Base-by-base conservation (phyloP, 2,888 invertebrate species). In the Scotopteryx bipunctaria region DNA sequence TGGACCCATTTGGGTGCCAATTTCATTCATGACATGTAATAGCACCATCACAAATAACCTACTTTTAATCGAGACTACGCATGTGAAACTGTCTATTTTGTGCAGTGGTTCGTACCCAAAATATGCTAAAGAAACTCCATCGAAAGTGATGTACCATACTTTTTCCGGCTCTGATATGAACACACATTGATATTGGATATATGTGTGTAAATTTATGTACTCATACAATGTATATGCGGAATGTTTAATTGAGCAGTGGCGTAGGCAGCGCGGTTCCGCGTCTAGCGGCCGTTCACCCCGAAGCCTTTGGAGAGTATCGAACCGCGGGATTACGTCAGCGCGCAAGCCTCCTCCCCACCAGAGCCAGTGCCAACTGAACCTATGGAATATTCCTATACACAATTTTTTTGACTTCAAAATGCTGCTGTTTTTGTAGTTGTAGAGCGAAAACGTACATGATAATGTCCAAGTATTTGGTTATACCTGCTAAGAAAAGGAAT, bases 281-380 rank as follows among this genome's bases (percentile, higher is more conserved):
- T 89, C 88, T 87, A 88, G 86, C 80, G 88, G 83, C 59, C 87
- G 73, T 77, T 80, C 85, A 87, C 86, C 87, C 67, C 81, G 69
- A 80, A 76, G 85, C 82, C 86, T 83, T 83, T 83, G 79, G 83
- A 84, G 80, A 79, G 81, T 81, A 81, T 81, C 81, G 81, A 81
- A 83, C 81, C 80, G 78, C 69, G 69, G 69, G 78, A 78, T 88
- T 88, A 88, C 89, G 89, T 89, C 89, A 88, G 76, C 71, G 68
- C 66, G 68, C 66, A 72, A 82, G 81, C 81, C 79, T 80, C 72
- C 72, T 65, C 70, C 69, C 74, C 55, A 58, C 60, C 60, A 58
- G 49, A 53, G 61, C 64, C 60, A 66, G 63, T 67, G 70, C 64
- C 65, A 71, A 66, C 64, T 61, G 56, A 61, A 64, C 55, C 63